A percentile compares a stretch with the other conserved stretches of the same genome.
These are phyloP conservation scores for Petrocephalus schoutedeni DNA, from an alignment of 2,797 vertebrate species.

Conservation along the genomic window DNA sequence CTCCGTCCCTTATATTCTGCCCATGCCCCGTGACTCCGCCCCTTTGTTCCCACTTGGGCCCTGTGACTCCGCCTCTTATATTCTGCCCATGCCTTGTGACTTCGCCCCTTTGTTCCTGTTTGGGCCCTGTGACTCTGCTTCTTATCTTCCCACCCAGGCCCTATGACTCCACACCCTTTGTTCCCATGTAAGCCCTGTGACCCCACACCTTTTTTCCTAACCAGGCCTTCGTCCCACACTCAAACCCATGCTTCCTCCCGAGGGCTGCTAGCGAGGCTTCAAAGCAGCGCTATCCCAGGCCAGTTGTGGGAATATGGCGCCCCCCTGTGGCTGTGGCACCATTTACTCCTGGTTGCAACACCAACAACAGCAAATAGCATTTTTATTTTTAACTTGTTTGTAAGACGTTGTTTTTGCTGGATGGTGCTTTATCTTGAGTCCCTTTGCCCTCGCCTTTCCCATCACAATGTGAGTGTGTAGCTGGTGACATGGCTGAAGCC, in stretches of 20 bases:
- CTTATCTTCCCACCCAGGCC: not conserved
- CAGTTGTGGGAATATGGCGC: not conserved
- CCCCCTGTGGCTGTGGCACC: not conserved
- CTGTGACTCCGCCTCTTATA: not conserved
- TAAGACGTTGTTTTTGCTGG: not conserved
- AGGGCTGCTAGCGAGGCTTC: not conserved
- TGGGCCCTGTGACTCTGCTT: not conserved
- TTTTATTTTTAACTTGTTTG: slow-evolving; percentile 4
- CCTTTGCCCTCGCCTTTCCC: not conserved
- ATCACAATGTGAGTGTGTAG: slow-evolving; percentile 4
- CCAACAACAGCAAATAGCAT: slow-evolving; percentile 9
- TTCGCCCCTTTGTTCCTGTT: not conserved
- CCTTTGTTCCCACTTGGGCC: not conserved
- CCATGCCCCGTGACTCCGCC: not conserved
- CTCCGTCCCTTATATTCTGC: not conserved
- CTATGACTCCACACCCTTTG: too few species aligned
- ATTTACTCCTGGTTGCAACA: not conserved
- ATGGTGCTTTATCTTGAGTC: slow-evolving; percentile 7
- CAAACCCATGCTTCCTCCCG: not conserved
- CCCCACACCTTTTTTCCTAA: not conserved
- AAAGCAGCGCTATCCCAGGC: not conserved
- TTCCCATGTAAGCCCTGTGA: not conserved
- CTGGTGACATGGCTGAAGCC: slow-evolving; percentile 5
- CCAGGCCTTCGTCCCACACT: not conserved
- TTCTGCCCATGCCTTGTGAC: not conserved